Percentiles rank a stretch among this genome's conserved stretches.
These are phyloP conservation scores for Apodemia hepburni DNA, from an alignment of 2,888 invertebrate species.

Conservation along the genomic window DNA sequence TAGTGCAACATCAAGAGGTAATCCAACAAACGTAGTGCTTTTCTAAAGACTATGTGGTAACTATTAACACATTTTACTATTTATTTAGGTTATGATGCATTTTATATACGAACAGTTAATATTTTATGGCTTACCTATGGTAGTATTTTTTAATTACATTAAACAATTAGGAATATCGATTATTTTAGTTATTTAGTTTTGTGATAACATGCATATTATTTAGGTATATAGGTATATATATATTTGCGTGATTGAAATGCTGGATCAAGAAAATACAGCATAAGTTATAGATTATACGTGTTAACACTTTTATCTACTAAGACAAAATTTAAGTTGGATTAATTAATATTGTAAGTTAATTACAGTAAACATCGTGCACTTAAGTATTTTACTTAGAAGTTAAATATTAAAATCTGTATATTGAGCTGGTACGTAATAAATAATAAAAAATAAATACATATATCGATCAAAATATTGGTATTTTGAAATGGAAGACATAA, in stretches of 20 bases:
- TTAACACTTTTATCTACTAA: conserved; percentile 9
- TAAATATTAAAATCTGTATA: conserved; percentile 49
- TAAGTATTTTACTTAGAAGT: conserved; percentile 33
- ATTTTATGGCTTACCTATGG: conserved; percentile 42
- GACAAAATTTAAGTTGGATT: conserved; percentile 5
- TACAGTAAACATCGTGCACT: conserved; percentile 17
- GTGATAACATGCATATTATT: conserved; percentile 37
- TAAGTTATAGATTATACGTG: not conserved
- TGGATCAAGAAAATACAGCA: conserved; percentile 4
- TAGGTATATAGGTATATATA: conserved; percentile 27
- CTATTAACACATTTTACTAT: conserved; percentile 43
- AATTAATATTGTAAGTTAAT: conserved; percentile 4
- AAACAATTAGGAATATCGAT: conserved; percentile 30
- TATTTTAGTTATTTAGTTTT: conserved; percentile 34
- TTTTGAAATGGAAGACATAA: conserved; percentile 74
- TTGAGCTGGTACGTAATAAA: conserved; percentile 64
- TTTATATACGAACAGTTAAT: conserved; percentile 33
- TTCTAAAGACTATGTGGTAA: conserved; percentile 49
- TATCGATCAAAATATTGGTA: conserved; percentile 47
- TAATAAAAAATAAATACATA: conserved; percentile 48
- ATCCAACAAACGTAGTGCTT: conserved; percentile 31
- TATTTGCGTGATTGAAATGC: conserved; percentile 20
- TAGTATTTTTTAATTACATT: conserved; percentile 23
- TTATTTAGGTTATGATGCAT: conserved; percentile 30
- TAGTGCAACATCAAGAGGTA: conserved; percentile 35